Evolutionary conservation across 2,797 vertebrate genomes (phyloP).

Genomic region (Mormyrus proboscirostris): DNA sequence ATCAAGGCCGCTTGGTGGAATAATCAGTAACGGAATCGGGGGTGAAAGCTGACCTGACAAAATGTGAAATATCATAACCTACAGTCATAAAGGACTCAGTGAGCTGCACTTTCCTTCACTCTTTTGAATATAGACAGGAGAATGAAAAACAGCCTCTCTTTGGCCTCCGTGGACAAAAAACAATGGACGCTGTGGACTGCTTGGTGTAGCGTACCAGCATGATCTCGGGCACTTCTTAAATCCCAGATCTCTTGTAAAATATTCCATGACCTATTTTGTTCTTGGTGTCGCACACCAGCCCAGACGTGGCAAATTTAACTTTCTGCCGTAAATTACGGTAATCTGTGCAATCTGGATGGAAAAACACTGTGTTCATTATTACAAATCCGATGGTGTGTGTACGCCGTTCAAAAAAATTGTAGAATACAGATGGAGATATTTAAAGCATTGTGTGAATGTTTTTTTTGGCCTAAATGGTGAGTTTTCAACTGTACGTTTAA

Average conservation of each 20-base stretch:
- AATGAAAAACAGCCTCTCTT: conserved; percentile 22
- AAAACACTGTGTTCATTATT: background rate
- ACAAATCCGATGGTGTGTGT: background rate
- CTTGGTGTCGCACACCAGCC: conserved; percentile 18
- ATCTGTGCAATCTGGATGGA: background rate
- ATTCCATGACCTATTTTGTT: conserved; percentile 32
- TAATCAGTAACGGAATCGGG: conserved; percentile 63
- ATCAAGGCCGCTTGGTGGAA: conserved; percentile 56
- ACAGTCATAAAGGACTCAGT: conserved; percentile 60
- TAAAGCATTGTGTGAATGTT: background rate
- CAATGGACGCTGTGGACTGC: background rate
- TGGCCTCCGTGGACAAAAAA: conserved; percentile 14
- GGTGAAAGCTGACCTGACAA: conserved; percentile 57
- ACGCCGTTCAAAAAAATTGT: background rate
- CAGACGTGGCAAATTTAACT: conserved; percentile 26
- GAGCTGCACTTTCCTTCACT: conserved; percentile 43
- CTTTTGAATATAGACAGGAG: conserved; percentile 36
- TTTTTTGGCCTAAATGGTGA: background rate
- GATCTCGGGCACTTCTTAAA: background rate
- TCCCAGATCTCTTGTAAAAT: background rate
- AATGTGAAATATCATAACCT: conserved; percentile 61
- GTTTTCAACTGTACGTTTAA: background rate
- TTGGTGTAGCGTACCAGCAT: background rate
- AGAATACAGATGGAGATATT: background rate
- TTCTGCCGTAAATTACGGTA: conserved; percentile 7